Evolutionary conservation across 2,888 invertebrate genomes (phyloP).

Genomic region (Gastracanthus pulcherrimus): DNA sequence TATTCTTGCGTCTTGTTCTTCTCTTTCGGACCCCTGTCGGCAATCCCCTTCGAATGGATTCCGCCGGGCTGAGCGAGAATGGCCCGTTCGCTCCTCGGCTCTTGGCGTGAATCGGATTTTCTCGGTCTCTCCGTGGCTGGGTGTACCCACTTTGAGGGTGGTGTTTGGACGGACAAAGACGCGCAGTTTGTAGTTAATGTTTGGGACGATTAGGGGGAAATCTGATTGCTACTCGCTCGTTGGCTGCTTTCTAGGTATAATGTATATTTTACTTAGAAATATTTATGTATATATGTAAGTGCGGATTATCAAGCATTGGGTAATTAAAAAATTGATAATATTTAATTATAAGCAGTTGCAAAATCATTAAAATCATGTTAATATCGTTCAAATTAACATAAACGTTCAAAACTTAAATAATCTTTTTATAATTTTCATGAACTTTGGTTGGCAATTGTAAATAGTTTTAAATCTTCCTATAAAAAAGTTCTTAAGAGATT

Average conservation of each 20-base stretch:
- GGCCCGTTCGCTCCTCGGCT: slow-evolving; percentile 19
- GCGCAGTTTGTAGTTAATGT: slow-evolving; percentile 34
- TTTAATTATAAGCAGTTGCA: no score
- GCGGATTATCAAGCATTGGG: no score
- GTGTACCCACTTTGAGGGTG: not conserved
- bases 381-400: no score
- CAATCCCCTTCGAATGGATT: slow-evolving; percentile 9
- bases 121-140: not conserved
- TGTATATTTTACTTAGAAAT: not conserved
- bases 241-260: not conserved
- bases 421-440: no score
- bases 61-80: slow-evolving; percentile 4
- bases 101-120: slow-evolving; percentile 48
- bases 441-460: no score
- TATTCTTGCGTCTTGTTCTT: slow-evolving; percentile 22
- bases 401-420: no score
- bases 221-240: not conserved
- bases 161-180: slow-evolving; percentile 16
- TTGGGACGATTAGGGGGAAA: slow-evolving; percentile 35
- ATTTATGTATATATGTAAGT: not conserved
- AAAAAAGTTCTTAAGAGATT: no score
- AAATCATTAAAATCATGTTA: no score
- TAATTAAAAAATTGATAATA: no score
- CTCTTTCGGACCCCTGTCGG: not conserved
- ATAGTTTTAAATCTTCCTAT: no score